These are phyloP conservation scores for Ectobius pallidus DNA, from an alignment of 2,888 invertebrate species.

Conservation along the genomic window DNA sequence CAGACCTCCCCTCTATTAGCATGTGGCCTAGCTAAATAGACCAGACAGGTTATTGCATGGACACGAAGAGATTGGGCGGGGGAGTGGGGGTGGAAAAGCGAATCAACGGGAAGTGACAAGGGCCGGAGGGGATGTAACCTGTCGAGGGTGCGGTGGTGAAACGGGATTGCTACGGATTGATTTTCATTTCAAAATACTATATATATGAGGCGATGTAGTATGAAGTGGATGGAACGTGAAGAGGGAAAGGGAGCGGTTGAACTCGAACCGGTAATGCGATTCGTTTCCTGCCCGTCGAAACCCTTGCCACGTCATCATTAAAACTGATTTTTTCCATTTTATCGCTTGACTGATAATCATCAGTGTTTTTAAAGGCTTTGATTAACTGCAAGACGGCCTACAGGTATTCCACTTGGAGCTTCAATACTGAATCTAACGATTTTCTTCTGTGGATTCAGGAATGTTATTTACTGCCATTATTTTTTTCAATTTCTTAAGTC, in stretches of 20 bases:
- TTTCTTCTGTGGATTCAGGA: too few relatives aligned
- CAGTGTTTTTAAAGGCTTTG: neutral
- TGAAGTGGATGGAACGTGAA: neutral
- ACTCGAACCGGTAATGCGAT: neutral
- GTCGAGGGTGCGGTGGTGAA: neutral
- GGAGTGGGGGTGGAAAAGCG: neutral
- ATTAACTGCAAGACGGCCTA: neutral
- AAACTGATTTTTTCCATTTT: neutral
- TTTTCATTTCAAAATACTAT: neutral
- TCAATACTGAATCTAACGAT: too few relatives aligned
- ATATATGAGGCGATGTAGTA: neutral
- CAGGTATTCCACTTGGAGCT: too few relatives aligned
- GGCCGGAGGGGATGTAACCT: neutral
- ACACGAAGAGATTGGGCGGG: neutral
- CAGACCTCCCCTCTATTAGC: neutral
- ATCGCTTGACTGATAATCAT: neutral
- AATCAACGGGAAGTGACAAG: slow-evolving; percentile 12
- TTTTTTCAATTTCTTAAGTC: too few relatives aligned
- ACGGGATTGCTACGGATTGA: slow-evolving; percentile 9
- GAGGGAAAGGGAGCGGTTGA: neutral
- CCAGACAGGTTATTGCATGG: slow-evolving; percentile 8
- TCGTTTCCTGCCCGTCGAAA: neutral
- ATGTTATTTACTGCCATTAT: too few relatives aligned
- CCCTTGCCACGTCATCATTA: neutral
- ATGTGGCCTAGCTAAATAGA: slow-evolving; percentile 4